Evolutionary conservation across 2,888 invertebrate genomes (phyloP), one percentile per base, ranked within the genome.

Genomic region (Drosophila neoperkinsi): DNA sequence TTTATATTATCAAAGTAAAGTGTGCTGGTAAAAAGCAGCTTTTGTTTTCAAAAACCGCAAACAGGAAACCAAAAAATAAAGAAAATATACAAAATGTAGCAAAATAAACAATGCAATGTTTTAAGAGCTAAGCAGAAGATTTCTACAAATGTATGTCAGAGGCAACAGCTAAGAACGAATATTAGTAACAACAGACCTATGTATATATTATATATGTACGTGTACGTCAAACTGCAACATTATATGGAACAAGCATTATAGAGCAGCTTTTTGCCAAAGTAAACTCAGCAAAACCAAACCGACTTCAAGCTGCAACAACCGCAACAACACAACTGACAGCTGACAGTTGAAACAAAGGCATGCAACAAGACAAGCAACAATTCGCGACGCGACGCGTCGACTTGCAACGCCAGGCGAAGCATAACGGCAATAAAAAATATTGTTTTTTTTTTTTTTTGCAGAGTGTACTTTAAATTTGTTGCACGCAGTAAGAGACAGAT

Each of bases 1-100:
- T 74, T 88, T 72, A 88, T 82, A 80, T 77, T 68, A 72, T 65
- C 74, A 88, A 85, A 88, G 85, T 84, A 88, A 85, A 79, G 85
- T 79, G 82, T 73, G 52, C 85, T 64, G 78, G 62, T 53, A 53
- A 51, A 75, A 84, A 81, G 84, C 77, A 72, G 84, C 77, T 89
- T 89, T 87, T 74, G 74, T 71, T 79, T 63, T 60, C 60, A 70
- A 59, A 25, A 70, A 69, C 68, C 65, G 50, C 58, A 65, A 56
- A 64, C 21, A 18, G 36, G 31, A 46, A 52, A 46, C 41, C 30
- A 33, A 43, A 58, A 59, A 36, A 30, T 21, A 55, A 38, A 25
- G 28, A 25, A 59, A 21, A 31, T 33, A n/a, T 50, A 9, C 55
- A 13, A 61, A 41, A 66, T 46, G 38, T 25, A 36, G 30, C 25